Evolutionary conservation across 2,113 vertebrate genomes (phyloP).

Genomic region (Serinus canaria): DNA sequence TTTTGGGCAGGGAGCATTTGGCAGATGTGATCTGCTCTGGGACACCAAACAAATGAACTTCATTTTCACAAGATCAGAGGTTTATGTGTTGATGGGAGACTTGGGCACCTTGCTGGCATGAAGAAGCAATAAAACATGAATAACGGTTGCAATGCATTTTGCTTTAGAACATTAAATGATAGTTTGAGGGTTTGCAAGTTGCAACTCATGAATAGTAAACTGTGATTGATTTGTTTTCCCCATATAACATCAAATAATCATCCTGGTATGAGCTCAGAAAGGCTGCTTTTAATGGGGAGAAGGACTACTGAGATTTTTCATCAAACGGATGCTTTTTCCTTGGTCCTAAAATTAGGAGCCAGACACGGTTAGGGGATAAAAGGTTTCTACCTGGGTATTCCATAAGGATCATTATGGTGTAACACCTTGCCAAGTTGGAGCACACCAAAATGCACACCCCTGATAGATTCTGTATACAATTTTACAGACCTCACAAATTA

Average conservation of each 20-base stretch:
- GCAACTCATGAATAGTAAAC: not conserved
- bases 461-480: rapidly evolving
- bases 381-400: not conserved
- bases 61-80: constrained; percentile 14
- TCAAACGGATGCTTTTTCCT: not conserved
- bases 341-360: not conserved
- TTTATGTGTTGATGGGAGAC: not conserved
- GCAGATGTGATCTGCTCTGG: not conserved
- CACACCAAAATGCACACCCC: not conserved
- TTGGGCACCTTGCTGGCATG: not conserved
- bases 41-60: constrained; percentile 17
- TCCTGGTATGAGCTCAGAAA: not conserved
- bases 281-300: not conserved
- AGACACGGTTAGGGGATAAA: not conserved
- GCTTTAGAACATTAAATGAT: not conserved
- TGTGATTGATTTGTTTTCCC: constrained; percentile 45
- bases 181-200: not conserved
- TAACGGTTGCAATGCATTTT: not conserved
- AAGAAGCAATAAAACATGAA: constrained; percentile 22
- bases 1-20: not conserved
- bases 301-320: not conserved
- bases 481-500: not conserved
- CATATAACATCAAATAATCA: not conserved
- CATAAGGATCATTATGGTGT: not conserved
- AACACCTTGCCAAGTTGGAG: not conserved